A percentile compares a stretch with the other conserved stretches of the same genome.
These are phyloP conservation scores for Ceraclea dissimilis DNA, from an alignment of 2,888 invertebrate genomes.

Conservation along the genomic window DNA sequence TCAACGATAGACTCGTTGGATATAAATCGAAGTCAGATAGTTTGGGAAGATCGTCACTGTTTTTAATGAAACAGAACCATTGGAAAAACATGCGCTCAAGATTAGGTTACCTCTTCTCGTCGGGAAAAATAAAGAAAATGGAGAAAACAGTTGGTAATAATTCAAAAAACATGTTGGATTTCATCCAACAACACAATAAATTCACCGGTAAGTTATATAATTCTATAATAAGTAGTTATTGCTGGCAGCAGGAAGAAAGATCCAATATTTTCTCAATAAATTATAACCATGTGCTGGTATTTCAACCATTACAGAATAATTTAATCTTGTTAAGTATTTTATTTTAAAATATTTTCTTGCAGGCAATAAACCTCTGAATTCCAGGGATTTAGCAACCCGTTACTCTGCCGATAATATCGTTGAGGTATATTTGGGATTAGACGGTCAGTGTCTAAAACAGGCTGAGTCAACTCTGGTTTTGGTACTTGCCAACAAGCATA, in stretches of 20 bases:
- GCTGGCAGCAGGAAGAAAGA: no score
- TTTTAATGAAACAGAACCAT: constrained; percentile 26
- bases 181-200: constrained; percentile 10
- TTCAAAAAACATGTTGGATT: constrained; percentile 18
- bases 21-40: constrained; percentile 28
- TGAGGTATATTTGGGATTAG: constrained; percentile 5
- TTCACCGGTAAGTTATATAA: constrained; percentile 7
- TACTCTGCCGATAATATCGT: constrained; percentile 15
- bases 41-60: constrained; percentile 26
- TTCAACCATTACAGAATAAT: no score
- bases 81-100: constrained; percentile 29
- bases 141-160: constrained; percentile 25
- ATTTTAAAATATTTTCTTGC: neutral
- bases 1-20: constrained; percentile 28
- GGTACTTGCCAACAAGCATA: no score
- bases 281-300: no score
- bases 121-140: constrained; percentile 28
- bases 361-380: constrained; percentile 7
- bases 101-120: constrained; percentile 27
- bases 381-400: constrained; percentile 8
- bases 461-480: no score
- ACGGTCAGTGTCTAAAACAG: constrained; percentile 14
- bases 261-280: no score
- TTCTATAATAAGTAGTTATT: no score
- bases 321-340: no score